These are phyloP conservation scores for Macrotis lagotis DNA, from an alignment of 2,113 vertebrate species.

Conservation along the genomic window DNA sequence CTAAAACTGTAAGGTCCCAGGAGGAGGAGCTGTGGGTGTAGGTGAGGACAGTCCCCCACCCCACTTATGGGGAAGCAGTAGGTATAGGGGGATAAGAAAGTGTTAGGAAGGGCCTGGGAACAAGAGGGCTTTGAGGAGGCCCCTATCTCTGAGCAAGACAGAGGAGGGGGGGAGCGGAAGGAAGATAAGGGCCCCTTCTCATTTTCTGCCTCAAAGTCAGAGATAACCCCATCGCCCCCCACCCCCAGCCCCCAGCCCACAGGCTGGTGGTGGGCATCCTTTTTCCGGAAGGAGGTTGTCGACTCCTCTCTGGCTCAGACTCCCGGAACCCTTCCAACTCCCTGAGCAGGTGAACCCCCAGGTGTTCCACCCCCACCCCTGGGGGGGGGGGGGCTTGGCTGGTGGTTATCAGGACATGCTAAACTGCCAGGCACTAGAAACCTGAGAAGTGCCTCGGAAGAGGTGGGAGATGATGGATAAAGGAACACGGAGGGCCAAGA, in stretches of 20 bases:
- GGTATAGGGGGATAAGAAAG: not conserved
- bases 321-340: rapidly evolving
- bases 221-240: conserved; percentile 70
- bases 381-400: not conserved
- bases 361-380: not conserved
- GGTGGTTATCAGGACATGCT: not conserved
- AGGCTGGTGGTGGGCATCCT: not conserved
- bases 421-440: conserved; percentile 54
- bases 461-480: not conserved
- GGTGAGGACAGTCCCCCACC: not conserved
- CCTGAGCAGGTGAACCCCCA: not conserved
- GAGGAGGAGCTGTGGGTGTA: not conserved
- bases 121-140: conserved; percentile 82
- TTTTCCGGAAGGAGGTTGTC: not conserved
- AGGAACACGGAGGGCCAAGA: not conserved
- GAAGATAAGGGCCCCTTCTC: conserved; percentile 84
- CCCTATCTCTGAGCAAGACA: conserved; percentile 74
- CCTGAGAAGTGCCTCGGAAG: conserved; percentile 59
- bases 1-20: not conserved
- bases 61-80: not conserved
- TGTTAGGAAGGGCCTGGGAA: conserved; percentile 66
- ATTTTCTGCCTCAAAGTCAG: conserved; percentile 78
- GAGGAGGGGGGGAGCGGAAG: conserved; percentile 79
- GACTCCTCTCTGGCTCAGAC: rapidly evolving
- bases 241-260: not conserved